These are phyloP conservation scores for Hypena proboscidalis DNA, from an alignment of 2,888 invertebrate species.

Conservation along the genomic window DNA sequence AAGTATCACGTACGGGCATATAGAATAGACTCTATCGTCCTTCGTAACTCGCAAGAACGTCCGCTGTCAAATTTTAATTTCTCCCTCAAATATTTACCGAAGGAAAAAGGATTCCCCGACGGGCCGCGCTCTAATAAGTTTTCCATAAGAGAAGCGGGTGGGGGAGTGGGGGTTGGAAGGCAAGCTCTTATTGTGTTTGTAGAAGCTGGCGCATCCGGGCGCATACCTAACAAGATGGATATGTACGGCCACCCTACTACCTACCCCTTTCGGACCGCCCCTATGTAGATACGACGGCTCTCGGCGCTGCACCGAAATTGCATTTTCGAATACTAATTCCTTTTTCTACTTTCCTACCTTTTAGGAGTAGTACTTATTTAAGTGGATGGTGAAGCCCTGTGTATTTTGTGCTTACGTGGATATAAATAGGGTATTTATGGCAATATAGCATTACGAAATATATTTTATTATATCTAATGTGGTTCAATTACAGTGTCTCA, in stretches of 20 bases:
- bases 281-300: constrained; percentile 62
- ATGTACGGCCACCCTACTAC: constrained; percentile 72
- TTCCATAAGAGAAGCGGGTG: constrained; percentile 78
- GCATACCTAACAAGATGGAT: constrained; percentile 85
- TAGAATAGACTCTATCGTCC: constrained; percentile 73
- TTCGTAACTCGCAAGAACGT: constrained; percentile 70
- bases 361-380: constrained; percentile 43
- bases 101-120: constrained; percentile 85
- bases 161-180: constrained; percentile 64
- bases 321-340: constrained; percentile 83
- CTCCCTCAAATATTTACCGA: constrained; percentile 85
- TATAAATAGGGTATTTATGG: background rate
- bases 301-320: constrained; percentile 80
- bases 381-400: constrained; percentile 29
- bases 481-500: too few relatives aligned
- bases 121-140: constrained; percentile 85
- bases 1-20: constrained; percentile 81
- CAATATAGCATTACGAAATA: too few relatives aligned
- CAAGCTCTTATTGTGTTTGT: constrained; percentile 85
- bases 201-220: constrained; percentile 84
- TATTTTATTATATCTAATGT: too few relatives aligned
- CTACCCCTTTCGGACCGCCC: constrained; percentile 75
- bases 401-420: background rate
- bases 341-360: constrained; percentile 59
- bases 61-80: constrained; percentile 86